phyloP scores from a whole-genome alignment of 2,797 vertebrate species.

The Botia almorhae region DNA sequence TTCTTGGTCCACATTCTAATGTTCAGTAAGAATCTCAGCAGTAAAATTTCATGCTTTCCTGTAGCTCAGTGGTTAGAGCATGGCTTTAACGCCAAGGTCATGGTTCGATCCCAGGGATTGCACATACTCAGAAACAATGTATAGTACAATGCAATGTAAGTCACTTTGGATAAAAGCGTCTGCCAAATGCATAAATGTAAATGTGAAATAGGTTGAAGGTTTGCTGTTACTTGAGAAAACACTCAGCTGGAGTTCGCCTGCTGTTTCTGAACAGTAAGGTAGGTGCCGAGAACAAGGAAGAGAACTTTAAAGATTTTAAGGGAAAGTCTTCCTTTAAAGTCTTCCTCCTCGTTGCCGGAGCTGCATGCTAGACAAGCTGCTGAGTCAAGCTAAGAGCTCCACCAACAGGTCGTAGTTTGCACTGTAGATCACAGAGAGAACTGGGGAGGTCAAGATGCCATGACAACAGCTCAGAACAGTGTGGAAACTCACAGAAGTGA shows the following conservation, averaged over 20 bases:
- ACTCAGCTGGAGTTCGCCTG: slow-evolving; percentile 88
- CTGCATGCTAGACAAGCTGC: slow-evolving; percentile 76
- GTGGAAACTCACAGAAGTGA: slow-evolving; percentile 61
- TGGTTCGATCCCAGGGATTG: no score
- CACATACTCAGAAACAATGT: no score
- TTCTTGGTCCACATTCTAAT: slow-evolving; percentile 72
- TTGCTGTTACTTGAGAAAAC: slow-evolving; percentile 84
- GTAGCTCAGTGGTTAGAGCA: no score
- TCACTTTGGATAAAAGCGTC: no score
- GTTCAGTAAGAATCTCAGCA: slow-evolving; percentile 85
- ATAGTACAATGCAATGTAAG: no score
- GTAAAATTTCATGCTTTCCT: no score
- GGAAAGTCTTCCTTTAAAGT: no score
- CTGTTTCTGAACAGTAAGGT: slow-evolving; percentile 87
- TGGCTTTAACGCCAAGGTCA: no score
- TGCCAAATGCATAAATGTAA: no score
- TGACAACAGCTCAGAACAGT: slow-evolving; percentile 87
- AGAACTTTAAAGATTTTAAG: slow-evolving; percentile 82
- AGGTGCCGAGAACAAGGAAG: slow-evolving; percentile 82
- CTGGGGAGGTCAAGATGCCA: slow-evolving; percentile 84
- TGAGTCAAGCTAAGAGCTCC: slow-evolving; percentile 82
- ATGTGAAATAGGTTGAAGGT: no score
- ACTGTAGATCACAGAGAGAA: slow-evolving; percentile 88
- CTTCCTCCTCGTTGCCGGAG: slow-evolving; percentile 67
- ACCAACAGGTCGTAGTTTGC: slow-evolving; percentile 90